Evolutionary conservation across 2,797 vertebrate species (phyloP).

Genomic region (Phoxinus dragarum): DNA sequence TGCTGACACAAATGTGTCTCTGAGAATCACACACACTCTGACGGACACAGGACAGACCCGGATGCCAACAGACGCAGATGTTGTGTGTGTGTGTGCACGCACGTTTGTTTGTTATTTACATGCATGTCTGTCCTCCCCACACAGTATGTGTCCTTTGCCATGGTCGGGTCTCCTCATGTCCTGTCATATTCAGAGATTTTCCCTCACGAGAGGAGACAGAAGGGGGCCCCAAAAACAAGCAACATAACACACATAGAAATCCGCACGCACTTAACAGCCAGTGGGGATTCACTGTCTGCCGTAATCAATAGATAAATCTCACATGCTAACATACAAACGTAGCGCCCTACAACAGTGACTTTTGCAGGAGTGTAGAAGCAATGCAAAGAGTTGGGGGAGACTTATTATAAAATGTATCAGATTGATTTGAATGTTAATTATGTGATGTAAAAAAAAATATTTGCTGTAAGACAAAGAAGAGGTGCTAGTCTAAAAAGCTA

Average conservation of each 20-base stretch:
- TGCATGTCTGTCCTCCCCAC: slow-evolving; percentile 37
- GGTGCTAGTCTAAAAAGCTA: neutral
- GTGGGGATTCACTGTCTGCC: slow-evolving; percentile 66
- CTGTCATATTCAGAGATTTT: slow-evolving; percentile 53
- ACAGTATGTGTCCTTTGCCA: slow-evolving; percentile 45
- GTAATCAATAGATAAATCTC: slow-evolving; percentile 73
- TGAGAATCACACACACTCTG: slow-evolving; percentile 55
- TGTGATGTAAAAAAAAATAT: neutral
- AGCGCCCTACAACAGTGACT: neutral
- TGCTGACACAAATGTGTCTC: slow-evolving; percentile 50
- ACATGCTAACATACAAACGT: neutral
- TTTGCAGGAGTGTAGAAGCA: neutral
- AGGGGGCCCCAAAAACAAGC: slow-evolving; percentile 42
- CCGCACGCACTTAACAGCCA: slow-evolving; percentile 51
- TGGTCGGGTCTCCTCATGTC: slow-evolving; percentile 47
- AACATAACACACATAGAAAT: slow-evolving; percentile 41
- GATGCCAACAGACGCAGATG: slow-evolving; percentile 48
- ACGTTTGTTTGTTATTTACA: slow-evolving; percentile 34
- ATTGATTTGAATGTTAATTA: neutral
- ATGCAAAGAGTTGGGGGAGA: neutral
- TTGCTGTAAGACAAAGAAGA: neutral
- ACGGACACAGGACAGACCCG: slow-evolving; percentile 57
- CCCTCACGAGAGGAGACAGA: slow-evolving; percentile 52
- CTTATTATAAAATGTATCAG: neutral
- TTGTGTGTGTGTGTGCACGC: slow-evolving; percentile 24